Conservation (phyloP, 2,113 vertebrate species). For the Myrmecophaga tridactyla region DNA sequence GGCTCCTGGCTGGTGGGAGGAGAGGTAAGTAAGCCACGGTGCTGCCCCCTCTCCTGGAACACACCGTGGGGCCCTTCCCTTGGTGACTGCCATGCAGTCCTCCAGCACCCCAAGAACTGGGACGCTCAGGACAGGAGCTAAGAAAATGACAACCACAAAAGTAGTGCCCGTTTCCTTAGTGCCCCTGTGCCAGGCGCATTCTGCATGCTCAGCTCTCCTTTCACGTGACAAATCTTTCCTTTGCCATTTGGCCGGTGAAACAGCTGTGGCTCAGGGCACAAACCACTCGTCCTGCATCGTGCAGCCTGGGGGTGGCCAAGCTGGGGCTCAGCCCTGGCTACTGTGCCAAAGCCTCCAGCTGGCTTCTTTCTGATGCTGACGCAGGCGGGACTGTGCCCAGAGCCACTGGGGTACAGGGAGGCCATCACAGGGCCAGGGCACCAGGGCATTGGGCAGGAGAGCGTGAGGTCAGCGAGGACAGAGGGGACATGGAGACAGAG, state of each 20-base stretch:
- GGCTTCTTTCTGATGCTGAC: neutral
- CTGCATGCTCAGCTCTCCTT: rapidly evolving
- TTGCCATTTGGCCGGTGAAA: neutral
- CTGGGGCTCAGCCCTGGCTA: rapidly evolving
- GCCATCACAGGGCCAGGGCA: neutral
- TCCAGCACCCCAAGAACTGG: neutral
- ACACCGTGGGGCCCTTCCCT: rapidly evolving
- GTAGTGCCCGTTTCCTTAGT: neutral
- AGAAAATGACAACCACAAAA: rapidly evolving
- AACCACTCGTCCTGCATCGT: neutral
- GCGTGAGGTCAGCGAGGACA: neutral
- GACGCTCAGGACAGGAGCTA: neutral
- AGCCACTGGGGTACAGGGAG: neutral
- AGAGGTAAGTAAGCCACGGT: too few species aligned
- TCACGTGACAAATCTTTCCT: neutral
- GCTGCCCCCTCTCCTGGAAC: neutral
- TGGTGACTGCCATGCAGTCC: neutral
- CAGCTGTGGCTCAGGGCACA: neutral
- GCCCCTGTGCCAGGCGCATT: rapidly evolving
- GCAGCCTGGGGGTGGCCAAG: neutral
- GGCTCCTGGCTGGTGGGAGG: neutral
- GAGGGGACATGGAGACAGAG: too few species aligned
- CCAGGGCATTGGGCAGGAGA: neutral
- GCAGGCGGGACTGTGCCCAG: neutral
- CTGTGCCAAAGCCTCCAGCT: neutral